Conservation (phyloP, 2,797 vertebrate species). For the Notoglanidium macrostoma region DNA sequence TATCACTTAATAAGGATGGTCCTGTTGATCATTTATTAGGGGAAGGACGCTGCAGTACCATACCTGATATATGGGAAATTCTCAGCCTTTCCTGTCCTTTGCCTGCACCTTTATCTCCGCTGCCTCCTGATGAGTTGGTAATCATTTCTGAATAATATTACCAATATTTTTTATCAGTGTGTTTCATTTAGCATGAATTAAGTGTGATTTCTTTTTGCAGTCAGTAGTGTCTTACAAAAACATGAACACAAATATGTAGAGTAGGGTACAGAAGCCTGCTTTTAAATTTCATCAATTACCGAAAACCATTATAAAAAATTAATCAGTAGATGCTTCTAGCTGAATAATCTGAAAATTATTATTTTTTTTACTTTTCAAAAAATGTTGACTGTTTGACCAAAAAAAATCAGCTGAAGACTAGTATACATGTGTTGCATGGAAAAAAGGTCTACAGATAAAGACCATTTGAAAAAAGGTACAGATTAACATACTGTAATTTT, state of each 20-base stretch:
- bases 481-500: too few relatives aligned
- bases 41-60: conserved; percentile 39
- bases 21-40: conserved; percentile 26
- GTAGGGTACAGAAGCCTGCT: background rate
- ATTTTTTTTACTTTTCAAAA: background rate
- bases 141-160: conserved; percentile 26
- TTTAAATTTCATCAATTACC: background rate
- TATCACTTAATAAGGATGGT: background rate
- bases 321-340: background rate
- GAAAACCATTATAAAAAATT: background rate
- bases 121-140: conserved; percentile 69
- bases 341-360: background rate
- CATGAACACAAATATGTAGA: background rate
- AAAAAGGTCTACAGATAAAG: too few relatives aligned
- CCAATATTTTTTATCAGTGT: background rate
- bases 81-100: conserved; percentile 80
- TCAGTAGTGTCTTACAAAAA: background rate
- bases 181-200: background rate
- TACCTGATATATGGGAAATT: conserved; percentile 71
- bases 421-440: too few relatives aligned
- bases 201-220: background rate
- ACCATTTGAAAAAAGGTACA: too few relatives aligned
- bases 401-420: background rate
- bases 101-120: conserved; percentile 84
- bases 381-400: background rate